Conservation (phyloP, 2,888 invertebrate genomes). For the Polydesmus complanatus region DNA sequence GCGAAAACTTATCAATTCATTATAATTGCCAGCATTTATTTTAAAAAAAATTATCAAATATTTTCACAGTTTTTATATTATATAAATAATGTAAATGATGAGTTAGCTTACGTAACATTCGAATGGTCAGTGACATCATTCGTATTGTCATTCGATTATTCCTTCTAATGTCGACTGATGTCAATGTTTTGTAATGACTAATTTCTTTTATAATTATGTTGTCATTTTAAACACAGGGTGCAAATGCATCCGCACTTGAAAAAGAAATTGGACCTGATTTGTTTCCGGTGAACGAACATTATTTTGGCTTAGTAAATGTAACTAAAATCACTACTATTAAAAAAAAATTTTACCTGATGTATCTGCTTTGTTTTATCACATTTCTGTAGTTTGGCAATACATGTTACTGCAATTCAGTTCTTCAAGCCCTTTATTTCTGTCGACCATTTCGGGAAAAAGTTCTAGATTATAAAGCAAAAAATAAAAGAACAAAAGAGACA, state of each 20-base stretch:
- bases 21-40: no score
- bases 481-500: constrained; percentile 91
- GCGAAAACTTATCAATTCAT: no score
- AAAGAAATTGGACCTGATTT: constrained; percentile 98
- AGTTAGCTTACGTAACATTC: no score
- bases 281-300: constrained; percentile 97
- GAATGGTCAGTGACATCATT: no score
- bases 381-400: constrained; percentile 93
- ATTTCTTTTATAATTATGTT: no score
- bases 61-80: no score
- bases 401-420: constrained; percentile 98
- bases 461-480: constrained; percentile 91
- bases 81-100: no score
- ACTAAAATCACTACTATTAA: constrained; percentile 36
- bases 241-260: constrained; percentile 97
- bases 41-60: no score
- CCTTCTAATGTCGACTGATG: no score
- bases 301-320: constrained; percentile 98
- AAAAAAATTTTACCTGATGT: background rate
- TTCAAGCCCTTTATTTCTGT: constrained; percentile 98
- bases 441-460: constrained; percentile 98
- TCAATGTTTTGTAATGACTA: no score
- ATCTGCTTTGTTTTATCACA: constrained; percentile 8
- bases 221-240: constrained; percentile 55
- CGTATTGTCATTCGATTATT: no score